phyloP scores from a whole-genome alignment of 2,797 vertebrate species.

The Myioborus miniatus region DNA sequence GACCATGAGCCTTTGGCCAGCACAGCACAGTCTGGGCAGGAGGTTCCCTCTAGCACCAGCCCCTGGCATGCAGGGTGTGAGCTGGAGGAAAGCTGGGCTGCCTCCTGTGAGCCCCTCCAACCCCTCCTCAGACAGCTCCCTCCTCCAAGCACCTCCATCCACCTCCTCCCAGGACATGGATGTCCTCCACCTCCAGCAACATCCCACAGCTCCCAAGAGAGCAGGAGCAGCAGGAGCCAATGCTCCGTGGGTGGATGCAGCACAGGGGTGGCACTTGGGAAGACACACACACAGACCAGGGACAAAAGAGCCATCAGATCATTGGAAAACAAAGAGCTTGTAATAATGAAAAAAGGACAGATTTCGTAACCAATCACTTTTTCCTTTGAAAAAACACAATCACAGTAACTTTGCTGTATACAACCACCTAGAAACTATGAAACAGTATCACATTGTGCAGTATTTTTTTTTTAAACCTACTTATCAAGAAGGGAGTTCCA shows the following conservation, averaged over 20 bases:
- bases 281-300: slow-evolving; percentile 30
- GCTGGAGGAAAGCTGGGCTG: background rate
- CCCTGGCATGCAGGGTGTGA: fast-evolving
- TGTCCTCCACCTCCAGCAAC: background rate
- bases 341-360: slow-evolving; percentile 82
- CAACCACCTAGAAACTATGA: slow-evolving; percentile 93
- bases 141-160: background rate
- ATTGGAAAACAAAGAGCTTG: slow-evolving; percentile 81
- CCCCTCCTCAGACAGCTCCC: background rate
- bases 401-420: slow-evolving; percentile 86
- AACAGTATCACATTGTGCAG: slow-evolving; percentile 88
- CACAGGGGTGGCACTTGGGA: background rate
- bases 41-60: background rate
- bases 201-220: background rate
- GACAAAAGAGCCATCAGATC: slow-evolving; percentile 72
- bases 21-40: fast-evolving
- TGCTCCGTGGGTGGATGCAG: fast-evolving
- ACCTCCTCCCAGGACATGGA: background rate
- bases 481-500: slow-evolving; percentile 84
- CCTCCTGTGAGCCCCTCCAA: background rate
- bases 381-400: slow-evolving; percentile 85
- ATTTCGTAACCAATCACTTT: slow-evolving; percentile 81
- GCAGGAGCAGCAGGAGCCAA: background rate
- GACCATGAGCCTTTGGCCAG: background rate
- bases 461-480: slow-evolving; percentile 79